Evolutionary conservation across 2,888 invertebrate species (phyloP), one percentile per base, ranked within the genome.

Genomic region (Caenorhabditis sulstoni): DNA sequence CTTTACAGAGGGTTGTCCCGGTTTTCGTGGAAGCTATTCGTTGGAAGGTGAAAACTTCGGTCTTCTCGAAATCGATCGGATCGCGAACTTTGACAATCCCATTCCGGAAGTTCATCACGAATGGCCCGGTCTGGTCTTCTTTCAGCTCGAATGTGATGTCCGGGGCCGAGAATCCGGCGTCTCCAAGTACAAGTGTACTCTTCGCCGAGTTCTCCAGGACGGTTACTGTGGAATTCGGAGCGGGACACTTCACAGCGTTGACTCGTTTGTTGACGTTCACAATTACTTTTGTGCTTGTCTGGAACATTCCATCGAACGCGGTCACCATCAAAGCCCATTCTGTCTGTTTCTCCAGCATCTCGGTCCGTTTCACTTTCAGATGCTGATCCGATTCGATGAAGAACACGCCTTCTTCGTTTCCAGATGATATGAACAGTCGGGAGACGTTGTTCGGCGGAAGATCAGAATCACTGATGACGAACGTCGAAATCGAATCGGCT

Each of bases 331-430:
- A 45, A 12, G 53, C 20, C 58, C 81, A 74, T 12, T 50, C 16
- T 1, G 22, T 14, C 12, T 45, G 29, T 11, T 45, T 45, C 2
- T 45, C 23, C 3, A 78, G 11, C 11, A 79, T 41, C 37, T 79
- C 68, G 0, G 73, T 58, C 11, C 73, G 55, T 52, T 68, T 49
- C 16, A 79, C 4, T 9, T 23, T 59, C 2, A 78, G 22, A 20
- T 41, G 9, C 16, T 57, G 41, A 1, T 59, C 47, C 9, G 79
- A 74, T 52, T 79, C 79, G 35, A 87, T 75, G 18, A 62, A 64
- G 65, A 86, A 87, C 4, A 84, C 45, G n/a, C 84, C 86, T 59
- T 81, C 80, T 11, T 81, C 77, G 58, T 88, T 85, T 47, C 88
- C 88, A 35, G 70, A 47, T 5, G 81, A 68, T 12, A 88, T 86